Percentiles rank a stretch among this genome's conserved stretches.
Conservation (phyloP, 1,140 invertebrate genomes). For the Bradynema listronoti region DNA sequence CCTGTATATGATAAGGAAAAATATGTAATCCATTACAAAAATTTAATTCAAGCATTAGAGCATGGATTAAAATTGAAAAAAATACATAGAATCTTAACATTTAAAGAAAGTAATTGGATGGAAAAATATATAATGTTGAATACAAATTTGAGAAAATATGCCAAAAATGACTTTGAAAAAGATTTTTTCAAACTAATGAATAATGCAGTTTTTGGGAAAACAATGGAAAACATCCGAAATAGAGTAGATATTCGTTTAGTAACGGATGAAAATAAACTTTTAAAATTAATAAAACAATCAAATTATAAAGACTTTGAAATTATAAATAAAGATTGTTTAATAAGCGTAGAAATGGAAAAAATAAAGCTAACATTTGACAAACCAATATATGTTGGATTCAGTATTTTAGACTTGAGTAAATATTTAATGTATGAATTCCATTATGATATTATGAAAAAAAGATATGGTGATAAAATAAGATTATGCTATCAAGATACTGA, state of each 20-base stretch:
- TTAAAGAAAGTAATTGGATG: too few species aligned
- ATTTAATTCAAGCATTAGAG: conserved; percentile 61
- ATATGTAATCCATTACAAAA: conserved; percentile 61
- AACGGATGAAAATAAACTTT: conserved; percentile 17
- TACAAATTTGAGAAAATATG: too few species aligned
- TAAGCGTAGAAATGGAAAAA: conserved; percentile 25
- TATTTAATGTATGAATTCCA: too few species aligned
- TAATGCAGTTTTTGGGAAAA: too few species aligned
- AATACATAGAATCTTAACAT: too few species aligned
- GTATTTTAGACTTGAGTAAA: conserved; percentile 47
- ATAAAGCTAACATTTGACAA: conserved; percentile 37
- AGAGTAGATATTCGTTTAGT: too few species aligned
- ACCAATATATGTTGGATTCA: conserved; percentile 50
- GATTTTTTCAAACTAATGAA: conserved; percentile 62
- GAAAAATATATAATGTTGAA: too few species aligned
- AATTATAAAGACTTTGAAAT: conserved; percentile 53
- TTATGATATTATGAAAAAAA: conserved; percentile 44
- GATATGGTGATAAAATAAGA: conserved; percentile 42
- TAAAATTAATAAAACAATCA: too few species aligned
- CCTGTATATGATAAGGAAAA: too few species aligned
- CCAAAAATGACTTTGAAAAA: conserved; percentile 61
- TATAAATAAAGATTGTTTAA: conserved; percentile 34
- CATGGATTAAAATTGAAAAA: too few species aligned
- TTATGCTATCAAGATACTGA: too few species aligned
- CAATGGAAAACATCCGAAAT: too few species aligned